phyloP scores from a whole-genome alignment of 2,797 vertebrate genomes.

The Hyperoplus immaculatus region DNA sequence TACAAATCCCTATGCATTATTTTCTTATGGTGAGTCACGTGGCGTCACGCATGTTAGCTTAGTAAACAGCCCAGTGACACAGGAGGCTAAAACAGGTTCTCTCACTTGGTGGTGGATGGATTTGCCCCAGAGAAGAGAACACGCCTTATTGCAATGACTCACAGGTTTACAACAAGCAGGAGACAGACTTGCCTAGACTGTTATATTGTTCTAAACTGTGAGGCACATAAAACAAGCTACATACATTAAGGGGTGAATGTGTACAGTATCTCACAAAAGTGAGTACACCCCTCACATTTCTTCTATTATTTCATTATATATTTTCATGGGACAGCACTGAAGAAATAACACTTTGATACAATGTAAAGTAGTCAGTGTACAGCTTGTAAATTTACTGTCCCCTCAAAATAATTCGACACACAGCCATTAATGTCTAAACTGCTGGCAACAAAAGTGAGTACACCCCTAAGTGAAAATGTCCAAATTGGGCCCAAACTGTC shows the following conservation, averaged over 20 bases:
- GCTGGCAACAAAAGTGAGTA: too few relatives aligned
- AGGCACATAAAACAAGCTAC: constrained; percentile 1
- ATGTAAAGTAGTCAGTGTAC: too few relatives aligned
- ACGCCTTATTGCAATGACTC: constrained; percentile 73
- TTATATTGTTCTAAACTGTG: constrained; percentile 3
- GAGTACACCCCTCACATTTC: too few relatives aligned
- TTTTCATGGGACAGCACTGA: too few relatives aligned
- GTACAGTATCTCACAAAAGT: too few relatives aligned
- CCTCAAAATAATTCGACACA: too few relatives aligned
- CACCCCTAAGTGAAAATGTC: too few relatives aligned
- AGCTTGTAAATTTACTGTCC: too few relatives aligned
- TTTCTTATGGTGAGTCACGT: constrained; percentile 62
- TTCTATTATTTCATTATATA: too few relatives aligned
- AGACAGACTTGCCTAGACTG: constrained; percentile 14
- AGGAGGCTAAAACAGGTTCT: constrained; percentile 73
- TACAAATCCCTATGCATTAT: constrained; percentile 29
- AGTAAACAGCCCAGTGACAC: constrained; percentile 44
- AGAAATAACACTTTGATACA: too few relatives aligned
- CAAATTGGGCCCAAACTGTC: too few relatives aligned
- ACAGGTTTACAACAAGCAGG: constrained; percentile 23
- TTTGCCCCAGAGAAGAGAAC: constrained; percentile 66
- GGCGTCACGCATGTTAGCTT: constrained; percentile 23
- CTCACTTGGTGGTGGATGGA: constrained; percentile 60
- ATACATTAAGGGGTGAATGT: not conserved
- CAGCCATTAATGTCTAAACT: too few relatives aligned